Conservation (phyloP, 1,140 invertebrate species). For the Drosophila cardini region DNA sequence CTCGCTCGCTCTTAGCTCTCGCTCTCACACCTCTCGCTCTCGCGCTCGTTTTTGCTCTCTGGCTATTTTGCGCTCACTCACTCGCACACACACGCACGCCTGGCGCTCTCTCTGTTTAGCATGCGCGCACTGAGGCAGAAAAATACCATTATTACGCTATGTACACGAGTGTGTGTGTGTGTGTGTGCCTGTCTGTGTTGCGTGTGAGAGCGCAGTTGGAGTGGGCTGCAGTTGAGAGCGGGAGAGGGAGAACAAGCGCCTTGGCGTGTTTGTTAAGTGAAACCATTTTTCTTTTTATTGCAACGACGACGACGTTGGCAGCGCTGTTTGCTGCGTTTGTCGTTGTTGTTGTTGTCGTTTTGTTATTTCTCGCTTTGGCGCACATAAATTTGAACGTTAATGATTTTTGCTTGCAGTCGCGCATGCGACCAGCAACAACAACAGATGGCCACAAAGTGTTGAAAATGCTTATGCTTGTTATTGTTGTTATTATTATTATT, state of each 20-base stretch:
- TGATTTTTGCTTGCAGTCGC: conserved; percentile 81
- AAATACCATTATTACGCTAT: conserved; percentile 72
- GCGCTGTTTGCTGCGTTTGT: conserved; percentile 28
- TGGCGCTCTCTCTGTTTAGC: conserved; percentile 31
- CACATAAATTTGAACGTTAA: conserved; percentile 81
- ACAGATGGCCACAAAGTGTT: conserved; percentile 59
- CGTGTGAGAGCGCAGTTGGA: conserved; percentile 1
- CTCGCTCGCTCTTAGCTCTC: conserved; percentile 34
- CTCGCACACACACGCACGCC: conserved; percentile 29
- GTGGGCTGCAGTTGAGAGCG: conserved; percentile 23
- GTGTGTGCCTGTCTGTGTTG: conserved; percentile 5
- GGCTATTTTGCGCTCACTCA: conserved; percentile 14
- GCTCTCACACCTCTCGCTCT: conserved; percentile 1
- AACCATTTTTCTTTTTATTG: conserved; percentile 83
- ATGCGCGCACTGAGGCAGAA: conserved; percentile 63
- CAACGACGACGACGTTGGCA: conserved; percentile 28
- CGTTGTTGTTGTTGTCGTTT: conserved; percentile 41
- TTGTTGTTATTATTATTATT: conserved; percentile 41
- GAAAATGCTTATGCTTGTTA: conserved; percentile 59
- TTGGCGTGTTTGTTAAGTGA: conserved; percentile 81
- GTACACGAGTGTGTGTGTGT: conserved; percentile 2
- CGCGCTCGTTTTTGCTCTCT: conserved; percentile 21
- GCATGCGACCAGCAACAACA: conserved; percentile 55
- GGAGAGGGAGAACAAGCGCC: conserved; percentile 51
- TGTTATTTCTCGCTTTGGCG: conserved; percentile 83